A percentile compares a stretch with the other conserved stretches of the same genome.
phyloP scores from a whole-genome alignment of 2,888 invertebrate genomes.

The Oligia strigilis region DNA sequence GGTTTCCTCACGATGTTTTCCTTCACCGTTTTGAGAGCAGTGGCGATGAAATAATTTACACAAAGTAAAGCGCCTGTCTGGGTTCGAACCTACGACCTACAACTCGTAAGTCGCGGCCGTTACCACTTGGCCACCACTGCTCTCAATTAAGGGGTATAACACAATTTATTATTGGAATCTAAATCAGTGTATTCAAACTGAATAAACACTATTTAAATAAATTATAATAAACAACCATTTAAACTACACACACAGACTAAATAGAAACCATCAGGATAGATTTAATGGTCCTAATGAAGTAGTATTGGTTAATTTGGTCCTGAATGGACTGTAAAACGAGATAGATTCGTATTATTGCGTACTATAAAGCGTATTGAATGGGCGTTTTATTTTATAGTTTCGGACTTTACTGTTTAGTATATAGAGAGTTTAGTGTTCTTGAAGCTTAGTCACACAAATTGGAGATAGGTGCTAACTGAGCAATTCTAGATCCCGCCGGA shows the following conservation, averaged over 20 bases:
- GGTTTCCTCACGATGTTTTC: too few species aligned
- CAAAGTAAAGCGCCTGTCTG: too few species aligned
- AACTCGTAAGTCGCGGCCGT: too few species aligned
- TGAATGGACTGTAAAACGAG: constrained; percentile 72
- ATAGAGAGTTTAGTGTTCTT: background rate
- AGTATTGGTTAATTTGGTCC: constrained; percentile 75
- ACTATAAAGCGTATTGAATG: constrained; percentile 59
- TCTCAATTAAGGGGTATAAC: too few species aligned
- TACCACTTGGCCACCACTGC: too few species aligned
- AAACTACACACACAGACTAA: background rate
- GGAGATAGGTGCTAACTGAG: background rate
- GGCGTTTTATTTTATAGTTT: constrained; percentile 61
- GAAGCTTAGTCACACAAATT: background rate
- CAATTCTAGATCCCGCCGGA: too few species aligned
- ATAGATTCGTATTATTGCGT: constrained; percentile 65
- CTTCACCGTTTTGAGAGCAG: too few species aligned
- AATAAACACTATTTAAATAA: background rate
- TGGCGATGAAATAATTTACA: too few species aligned
- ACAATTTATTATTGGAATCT: background rate
- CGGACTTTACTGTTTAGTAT: constrained; percentile 13
- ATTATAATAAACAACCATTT: background rate
- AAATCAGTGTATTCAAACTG: background rate
- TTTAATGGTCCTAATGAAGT: constrained; percentile 75
- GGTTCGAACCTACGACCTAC: too few species aligned
- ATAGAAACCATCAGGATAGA: constrained; percentile 58